Evolutionary conservation across 2,113 vertebrate species (phyloP).

Genomic region (Puffinus mauretanicus): DNA sequence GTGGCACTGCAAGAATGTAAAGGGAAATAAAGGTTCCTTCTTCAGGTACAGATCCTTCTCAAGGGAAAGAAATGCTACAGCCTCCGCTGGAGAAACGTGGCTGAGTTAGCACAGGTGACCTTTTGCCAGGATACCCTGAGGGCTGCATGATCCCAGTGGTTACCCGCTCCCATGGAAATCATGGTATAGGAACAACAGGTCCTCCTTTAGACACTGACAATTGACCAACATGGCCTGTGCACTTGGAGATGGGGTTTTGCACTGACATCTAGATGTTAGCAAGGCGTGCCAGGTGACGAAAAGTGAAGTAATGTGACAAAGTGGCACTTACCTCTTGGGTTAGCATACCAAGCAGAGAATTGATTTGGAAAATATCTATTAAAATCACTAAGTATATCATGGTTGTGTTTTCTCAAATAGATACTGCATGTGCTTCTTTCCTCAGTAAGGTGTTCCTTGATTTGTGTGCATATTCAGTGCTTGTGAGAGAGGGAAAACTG

Average conservation of each 20-base stretch:
- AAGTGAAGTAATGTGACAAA: neutral
- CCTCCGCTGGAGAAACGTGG: neutral
- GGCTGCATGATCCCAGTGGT: neutral
- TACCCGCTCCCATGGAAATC: fast-evolving
- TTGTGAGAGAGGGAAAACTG: neutral
- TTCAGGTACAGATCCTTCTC: neutral
- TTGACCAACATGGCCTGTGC: neutral
- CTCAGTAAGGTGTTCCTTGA: neutral
- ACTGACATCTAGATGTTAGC: neutral
- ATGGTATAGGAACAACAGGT: neutral
- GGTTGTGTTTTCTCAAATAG: neutral
- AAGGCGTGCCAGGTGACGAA: neutral
- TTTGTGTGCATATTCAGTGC: neutral
- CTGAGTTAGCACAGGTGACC: neutral
- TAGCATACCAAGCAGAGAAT: neutral
- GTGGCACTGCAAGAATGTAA: neutral
- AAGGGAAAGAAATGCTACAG: neutral
- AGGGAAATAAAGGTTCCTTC: neutral
- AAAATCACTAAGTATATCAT: neutral
- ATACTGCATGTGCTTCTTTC: neutral
- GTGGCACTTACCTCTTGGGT: neutral
- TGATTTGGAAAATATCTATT: neutral
- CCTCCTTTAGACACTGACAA: neutral
- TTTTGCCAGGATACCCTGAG: neutral
- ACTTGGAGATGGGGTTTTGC: neutral